Evolutionary conservation across 2,888 invertebrate species (phyloP).

Genomic region (Cheilosia vulpina): DNA sequence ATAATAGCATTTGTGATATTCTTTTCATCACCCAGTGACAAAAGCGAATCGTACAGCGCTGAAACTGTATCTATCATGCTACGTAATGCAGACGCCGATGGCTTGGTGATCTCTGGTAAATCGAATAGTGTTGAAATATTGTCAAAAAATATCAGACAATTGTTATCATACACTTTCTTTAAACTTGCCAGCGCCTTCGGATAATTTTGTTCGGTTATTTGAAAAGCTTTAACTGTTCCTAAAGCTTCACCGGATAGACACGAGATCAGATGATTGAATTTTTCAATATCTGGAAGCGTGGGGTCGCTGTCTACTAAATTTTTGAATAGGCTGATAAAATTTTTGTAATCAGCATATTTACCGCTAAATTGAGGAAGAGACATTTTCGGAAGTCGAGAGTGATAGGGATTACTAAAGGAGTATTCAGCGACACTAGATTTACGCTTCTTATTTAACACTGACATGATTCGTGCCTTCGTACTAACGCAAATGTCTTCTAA

Average conservation of each 20-base stretch:
- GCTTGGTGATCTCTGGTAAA: conserved; percentile 60
- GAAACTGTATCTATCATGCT: conserved; percentile 60
- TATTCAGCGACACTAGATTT: conserved; percentile 21
- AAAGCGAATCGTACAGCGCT: not conserved
- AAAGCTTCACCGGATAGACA: conserved; percentile 69
- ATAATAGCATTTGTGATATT: conserved; percentile 59
- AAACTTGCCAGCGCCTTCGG: conserved; percentile 48
- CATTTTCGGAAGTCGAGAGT: conserved; percentile 37
- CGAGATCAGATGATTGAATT: conserved; percentile 55
- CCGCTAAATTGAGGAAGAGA: conserved; percentile 30
- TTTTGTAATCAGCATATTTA: conserved; percentile 39
- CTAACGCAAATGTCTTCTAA: conserved; percentile 9
- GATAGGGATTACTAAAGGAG: conserved; percentile 5
- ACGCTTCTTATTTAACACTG: conserved; percentile 13
- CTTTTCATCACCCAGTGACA: conserved; percentile 49
- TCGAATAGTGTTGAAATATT: conserved; percentile 37
- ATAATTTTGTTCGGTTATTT: conserved; percentile 61
- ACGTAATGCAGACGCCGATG: conserved; percentile 64
- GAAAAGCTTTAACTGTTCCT: conserved; percentile 63
- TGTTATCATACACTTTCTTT: conserved; percentile 32
- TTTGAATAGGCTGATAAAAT: conserved; percentile 30
- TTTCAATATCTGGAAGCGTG: conserved; percentile 48
- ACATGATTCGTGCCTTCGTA: conserved; percentile 7
- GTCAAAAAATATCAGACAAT: conserved; percentile 71
- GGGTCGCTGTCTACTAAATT: conserved; percentile 13